Percentiles rank a stretch among this genome's conserved stretches.
Conservation (phyloP, 1,140 invertebrate species). For the Apis dorsata region DNA sequence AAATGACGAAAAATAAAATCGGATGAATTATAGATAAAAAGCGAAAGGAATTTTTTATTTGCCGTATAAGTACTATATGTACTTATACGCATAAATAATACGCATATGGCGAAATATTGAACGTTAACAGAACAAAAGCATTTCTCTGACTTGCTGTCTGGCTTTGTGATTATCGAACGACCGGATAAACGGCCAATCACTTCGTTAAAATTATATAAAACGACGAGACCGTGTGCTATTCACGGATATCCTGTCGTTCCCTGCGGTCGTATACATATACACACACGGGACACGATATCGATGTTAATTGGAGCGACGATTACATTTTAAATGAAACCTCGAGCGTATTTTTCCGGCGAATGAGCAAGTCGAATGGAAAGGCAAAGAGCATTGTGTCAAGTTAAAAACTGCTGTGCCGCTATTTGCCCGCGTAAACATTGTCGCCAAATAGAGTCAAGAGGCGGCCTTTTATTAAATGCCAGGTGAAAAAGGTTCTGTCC, state of each 20-base stretch:
- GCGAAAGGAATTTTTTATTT: neutral
- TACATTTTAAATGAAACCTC: constrained; percentile 45
- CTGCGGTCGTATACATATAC: neutral
- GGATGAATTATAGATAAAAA: neutral
- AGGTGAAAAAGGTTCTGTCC: neutral
- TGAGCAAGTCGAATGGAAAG: constrained; percentile 15
- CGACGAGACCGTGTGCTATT: neutral
- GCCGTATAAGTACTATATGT: no score
- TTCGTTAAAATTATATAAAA: constrained; percentile 47
- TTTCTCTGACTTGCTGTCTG: constrained; percentile 4
- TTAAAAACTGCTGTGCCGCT: constrained; percentile 3
- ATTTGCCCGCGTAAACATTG: constrained; percentile 11
- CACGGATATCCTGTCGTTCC: neutral
- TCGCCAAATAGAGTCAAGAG: constrained; percentile 10
- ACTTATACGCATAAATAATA: neutral
- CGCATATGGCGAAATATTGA: neutral
- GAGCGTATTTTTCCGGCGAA: constrained; percentile 31
- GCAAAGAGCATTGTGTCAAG: neutral
- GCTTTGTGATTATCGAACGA: constrained; percentile 29
- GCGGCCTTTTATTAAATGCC: constrained; percentile 15
- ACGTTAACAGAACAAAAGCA: constrained; percentile 17
- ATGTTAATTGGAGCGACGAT: constrained; percentile 45
- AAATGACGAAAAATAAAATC: neutral
- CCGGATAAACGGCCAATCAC: constrained; percentile 34
- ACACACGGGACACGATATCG: constrained; percentile 7